Evolutionary conservation across 2,888 invertebrate genomes (phyloP), one percentile per base, ranked within the genome.

Genomic region (Drosophila merina): DNA sequence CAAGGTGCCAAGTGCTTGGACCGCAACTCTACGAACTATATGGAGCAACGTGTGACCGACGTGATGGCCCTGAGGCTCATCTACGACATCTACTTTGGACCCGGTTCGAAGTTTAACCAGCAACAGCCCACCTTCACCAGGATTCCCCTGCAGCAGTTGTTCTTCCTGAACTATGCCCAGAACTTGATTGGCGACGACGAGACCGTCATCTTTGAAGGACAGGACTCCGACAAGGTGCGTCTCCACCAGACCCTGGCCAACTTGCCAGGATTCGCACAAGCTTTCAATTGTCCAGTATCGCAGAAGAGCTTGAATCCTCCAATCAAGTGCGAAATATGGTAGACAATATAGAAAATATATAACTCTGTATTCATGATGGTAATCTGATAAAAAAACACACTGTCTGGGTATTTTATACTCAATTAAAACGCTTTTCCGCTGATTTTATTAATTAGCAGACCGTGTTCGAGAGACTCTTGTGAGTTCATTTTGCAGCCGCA

Each of bases 131-230:
- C 12, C 5, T 79, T 81, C 30, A 75, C 78, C 2, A n/a, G 6
- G 4, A 28, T 70, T 6, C 40, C 77, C 0, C 66, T 76, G 3
- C 73, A 72, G 25, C 74, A 80, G 10, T 59, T 85, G 0, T 90
- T 90, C 66, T 90, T 87, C 14, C 68, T 89, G 1, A 88, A 76
- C 49, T 25, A 78, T n/a, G 89, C 90, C 0, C 90, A 91, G 30
- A 87, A 89, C 52, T 89, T 90, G 40, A 90, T 91, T 33, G 88
- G 87, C 2, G 73, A 75, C 26, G 54, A 62, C 3, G 9, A 36
- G 1, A 9, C 40, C 3, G 7, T 30, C 0, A 25, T 10, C 1
- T 86, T 83, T 48, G 1, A 4, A 4, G 77, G 75, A 5, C 88
- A 89, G 51, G 90, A 89, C 49, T 3, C 75, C 0, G 89, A 91